Evolutionary conservation across 2,888 invertebrate species (phyloP), one percentile per base, ranked within the genome.

Genomic region (Caenorhabditis auriculariae): DNA sequence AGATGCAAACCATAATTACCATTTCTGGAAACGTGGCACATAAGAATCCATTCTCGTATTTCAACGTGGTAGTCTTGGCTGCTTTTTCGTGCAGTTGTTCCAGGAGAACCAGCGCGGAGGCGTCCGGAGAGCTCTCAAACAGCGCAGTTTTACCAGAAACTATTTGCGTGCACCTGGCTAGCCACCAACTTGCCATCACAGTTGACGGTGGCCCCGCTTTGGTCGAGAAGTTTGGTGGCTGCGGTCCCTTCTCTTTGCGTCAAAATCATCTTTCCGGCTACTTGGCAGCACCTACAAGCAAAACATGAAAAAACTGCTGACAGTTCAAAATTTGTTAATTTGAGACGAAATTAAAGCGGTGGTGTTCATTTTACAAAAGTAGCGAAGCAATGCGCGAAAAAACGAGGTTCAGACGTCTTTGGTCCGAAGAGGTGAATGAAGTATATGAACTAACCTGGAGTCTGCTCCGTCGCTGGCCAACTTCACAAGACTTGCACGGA

Each of bases 1-100:
- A 32, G 32, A 12, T 32, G 44, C 17, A 19, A 46, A 23, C 6
- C 15, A 41, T 6, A 17, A 49, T 37, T 15, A 70, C 72, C 72
- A 74, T 74, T 52, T 74, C 74, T 1, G 74, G 74, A 47, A 74
- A 74, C 24, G 72, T 72, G 4, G 74, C 71, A 38, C 74, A 74
- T 17, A 74, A 47, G 7, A 71, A 52, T 29, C 72, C 72, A 46
- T 72, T 62, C 17, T 74, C 74, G 41, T 58, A 74, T 23, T 68
- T 67, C 47, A 74, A 53, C 1, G 66, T 47, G 9, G 70, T 74
- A 23, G 70, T 64, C 51, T 55, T 45, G 1, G 57, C 60, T 5
- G 43, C 46, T 21, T 38, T 29, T 38, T 73, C 72, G 9, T 54
- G 47, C 48, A 54, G 49, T 15, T 57, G 41, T 17, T 47, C 59